phyloP scores from a whole-genome alignment of 2,888 invertebrate species.

The Agelastica alni region DNA sequence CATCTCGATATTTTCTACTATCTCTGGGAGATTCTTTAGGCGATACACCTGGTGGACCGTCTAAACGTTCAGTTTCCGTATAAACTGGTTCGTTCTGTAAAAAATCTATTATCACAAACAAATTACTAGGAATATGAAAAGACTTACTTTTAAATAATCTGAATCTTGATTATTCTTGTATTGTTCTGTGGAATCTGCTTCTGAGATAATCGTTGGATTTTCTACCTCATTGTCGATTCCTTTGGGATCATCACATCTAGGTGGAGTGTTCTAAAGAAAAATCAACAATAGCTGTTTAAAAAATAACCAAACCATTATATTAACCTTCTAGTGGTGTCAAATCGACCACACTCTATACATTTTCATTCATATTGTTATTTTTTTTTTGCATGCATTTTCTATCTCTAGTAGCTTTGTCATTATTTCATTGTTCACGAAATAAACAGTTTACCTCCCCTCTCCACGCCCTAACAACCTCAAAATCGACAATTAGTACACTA shows the following conservation, averaged over 20 bases:
- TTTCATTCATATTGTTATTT: too few species aligned
- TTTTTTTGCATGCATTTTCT: too few species aligned
- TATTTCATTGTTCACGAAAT: too few species aligned
- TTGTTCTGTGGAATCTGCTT: constrained; percentile 56
- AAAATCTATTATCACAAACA: background rate
- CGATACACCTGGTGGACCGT: constrained; percentile 54
- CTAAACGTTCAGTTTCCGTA: constrained; percentile 35
- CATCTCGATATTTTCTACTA: constrained; percentile 26
- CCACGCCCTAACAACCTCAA: too few species aligned
- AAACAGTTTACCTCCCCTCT: too few species aligned
- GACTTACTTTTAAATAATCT: constrained; percentile 32
- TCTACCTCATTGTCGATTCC: constrained; percentile 34
- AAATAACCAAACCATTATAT: too few species aligned
- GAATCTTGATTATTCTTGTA: constrained; percentile 38
- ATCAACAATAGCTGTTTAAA: too few species aligned
- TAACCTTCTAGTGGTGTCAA: too few species aligned
- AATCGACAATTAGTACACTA: too few species aligned
- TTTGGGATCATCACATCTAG: constrained; percentile 18
- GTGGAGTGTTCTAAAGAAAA: too few species aligned
- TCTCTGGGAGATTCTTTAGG: constrained; percentile 47
- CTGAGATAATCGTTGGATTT: constrained; percentile 54
- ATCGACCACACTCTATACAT: too few species aligned
- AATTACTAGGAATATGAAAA: background rate
- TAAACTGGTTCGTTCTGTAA: constrained; percentile 23
- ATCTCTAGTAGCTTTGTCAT: too few species aligned